These are phyloP conservation scores for Cynopterus sphinx DNA, from an alignment of 2,797 vertebrate genomes.

Conservation along the genomic window DNA sequence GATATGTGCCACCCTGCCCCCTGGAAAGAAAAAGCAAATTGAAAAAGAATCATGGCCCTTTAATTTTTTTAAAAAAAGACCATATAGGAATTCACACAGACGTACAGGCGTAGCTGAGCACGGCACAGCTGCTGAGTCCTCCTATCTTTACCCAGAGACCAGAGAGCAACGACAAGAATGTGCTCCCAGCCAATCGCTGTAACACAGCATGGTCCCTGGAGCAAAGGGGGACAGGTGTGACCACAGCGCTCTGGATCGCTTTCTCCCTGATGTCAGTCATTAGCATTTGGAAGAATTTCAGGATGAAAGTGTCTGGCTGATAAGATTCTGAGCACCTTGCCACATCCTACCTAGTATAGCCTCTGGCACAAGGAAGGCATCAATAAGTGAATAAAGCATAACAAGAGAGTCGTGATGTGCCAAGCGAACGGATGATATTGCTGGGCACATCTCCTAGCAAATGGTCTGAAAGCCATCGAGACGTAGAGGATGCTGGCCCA, in stretches of 20 bases:
- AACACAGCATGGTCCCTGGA: background rate
- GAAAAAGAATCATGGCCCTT: background rate
- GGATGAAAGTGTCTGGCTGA: background rate
- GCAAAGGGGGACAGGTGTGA: background rate
- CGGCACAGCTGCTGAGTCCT: background rate
- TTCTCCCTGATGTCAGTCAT: conserved; percentile 36
- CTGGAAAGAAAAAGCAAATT: background rate
- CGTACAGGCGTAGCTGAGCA: background rate
- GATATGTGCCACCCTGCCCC: background rate
- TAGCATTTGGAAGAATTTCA: conserved; percentile 41
- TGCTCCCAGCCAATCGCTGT: conserved; percentile 61
- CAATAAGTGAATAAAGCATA: background rate
- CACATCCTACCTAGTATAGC: background rate
- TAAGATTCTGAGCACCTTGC: background rate
- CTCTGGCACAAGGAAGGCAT: background rate
- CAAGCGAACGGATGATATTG: background rate
- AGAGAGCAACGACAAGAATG: conserved; percentile 66
- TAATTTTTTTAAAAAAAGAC: background rate
- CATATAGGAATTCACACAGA: background rate
- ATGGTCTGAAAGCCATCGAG: background rate
- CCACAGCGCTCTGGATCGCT: background rate
- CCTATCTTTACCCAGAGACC: conserved; percentile 59
- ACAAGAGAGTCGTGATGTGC: background rate
- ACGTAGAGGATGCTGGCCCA: background rate
- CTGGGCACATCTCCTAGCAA: background rate